Base-by-base conservation (phyloP, 2,113 vertebrate genomes). In the Syrrhaptes paradoxus region DNA sequence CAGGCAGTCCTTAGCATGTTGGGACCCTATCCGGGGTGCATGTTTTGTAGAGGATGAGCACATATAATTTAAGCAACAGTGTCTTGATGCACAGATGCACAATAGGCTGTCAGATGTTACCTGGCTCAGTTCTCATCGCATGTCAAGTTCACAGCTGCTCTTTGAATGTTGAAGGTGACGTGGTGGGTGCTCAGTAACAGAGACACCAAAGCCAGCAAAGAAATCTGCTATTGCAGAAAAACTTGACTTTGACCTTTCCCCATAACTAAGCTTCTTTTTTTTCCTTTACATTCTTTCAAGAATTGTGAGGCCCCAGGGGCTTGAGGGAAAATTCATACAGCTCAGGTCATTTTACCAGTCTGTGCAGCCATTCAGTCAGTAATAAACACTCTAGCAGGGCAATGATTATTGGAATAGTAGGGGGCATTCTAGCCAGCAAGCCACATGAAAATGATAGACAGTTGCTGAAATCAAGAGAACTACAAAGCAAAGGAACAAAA, bases 361-460 rank as follows among this genome's bases (percentile, higher is more conserved):
- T 91, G 52, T 90, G 90, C 78, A 95, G 88, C 70, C 72, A 2
- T 82, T 86, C 73, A 91, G 91, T 79, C 92, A 87, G 89, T 83
- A 95, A 91, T 95, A 90, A 95, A 96, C 89, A 78, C 87, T 87
- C 57, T 83, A 89, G 86, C 75, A 81, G 90, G 84, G 87, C 92
- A 96, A 86, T 83, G 88, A 95, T 95, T 91, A 91, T 55, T 89
- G 81, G 43, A 94, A 72, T 94, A 88, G 87, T 93, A 89, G 93
- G 92, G 90, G 92, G 90, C 83, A 96, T 94, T 90, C 86, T 94
- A 88, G 80, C 68, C 81, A 89, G 92, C 93, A 91, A 91, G 83
- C 85, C 92, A 68, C 93, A 93, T 94, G 93, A 96, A 96, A 95
- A 97, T 96, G 95, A 96, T 92, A 67, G 96, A 96, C 95, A 96